phyloP scores from a whole-genome alignment of 2,113 vertebrate species.

The Saimiri boliviensis region DNA sequence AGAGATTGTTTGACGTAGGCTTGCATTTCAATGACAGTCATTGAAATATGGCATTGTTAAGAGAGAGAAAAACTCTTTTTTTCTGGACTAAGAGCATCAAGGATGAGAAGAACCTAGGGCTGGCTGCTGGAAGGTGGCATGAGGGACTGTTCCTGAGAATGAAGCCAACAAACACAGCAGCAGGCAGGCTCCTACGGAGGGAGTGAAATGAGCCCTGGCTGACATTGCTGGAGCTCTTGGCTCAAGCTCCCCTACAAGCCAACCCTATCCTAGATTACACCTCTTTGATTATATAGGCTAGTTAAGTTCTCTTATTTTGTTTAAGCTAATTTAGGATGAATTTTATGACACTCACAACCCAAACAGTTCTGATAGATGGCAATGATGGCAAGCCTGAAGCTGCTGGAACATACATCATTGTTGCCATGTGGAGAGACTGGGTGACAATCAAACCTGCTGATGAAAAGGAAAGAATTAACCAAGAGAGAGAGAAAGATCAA shows the following conservation, averaged over 20 bases:
- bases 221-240: not conserved
- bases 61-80: not conserved
- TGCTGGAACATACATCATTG: not conserved
- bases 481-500: not conserved
- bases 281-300: not conserved
- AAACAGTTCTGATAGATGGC: not conserved
- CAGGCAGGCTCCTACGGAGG: not conserved
- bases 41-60: not conserved
- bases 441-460: not conserved
- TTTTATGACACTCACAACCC: conserved; percentile 3
- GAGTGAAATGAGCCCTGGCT: not conserved
- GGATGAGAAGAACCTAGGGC: not conserved
- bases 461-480: conserved; percentile 14
- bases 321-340: not conserved
- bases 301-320: not conserved
- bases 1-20: not conserved
- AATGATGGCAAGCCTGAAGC: not conserved
- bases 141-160: not conserved
- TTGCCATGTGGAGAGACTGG: not conserved
- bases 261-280: not conserved
- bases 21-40: not conserved
- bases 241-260: not conserved
- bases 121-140: not conserved
- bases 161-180: not conserved
- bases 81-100: not conserved